Conservation (phyloP, 2,113 vertebrate species). For the Malurus elegans region DNA sequence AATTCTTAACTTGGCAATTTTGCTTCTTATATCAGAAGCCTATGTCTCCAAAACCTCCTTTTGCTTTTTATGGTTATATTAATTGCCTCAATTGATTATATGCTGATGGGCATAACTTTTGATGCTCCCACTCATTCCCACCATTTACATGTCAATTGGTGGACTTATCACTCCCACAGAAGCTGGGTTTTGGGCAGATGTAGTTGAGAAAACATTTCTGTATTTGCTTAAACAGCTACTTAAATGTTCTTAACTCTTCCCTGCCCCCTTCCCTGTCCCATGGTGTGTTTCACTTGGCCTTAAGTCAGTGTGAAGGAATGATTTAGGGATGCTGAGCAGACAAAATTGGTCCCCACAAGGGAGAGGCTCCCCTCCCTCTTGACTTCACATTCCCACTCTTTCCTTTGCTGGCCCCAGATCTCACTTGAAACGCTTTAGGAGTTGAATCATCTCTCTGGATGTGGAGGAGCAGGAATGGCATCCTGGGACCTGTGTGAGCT, state of each 20-base stretch:
- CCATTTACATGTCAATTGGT: not conserved
- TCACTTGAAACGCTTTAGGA: not conserved
- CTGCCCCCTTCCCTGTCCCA: not conserved
- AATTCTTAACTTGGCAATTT: not conserved
- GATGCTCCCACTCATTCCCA: not conserved
- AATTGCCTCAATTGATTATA: not conserved
- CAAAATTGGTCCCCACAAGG: not conserved
- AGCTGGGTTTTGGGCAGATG: not conserved
- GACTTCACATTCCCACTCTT: not conserved
- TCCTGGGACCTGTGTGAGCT: not conserved
- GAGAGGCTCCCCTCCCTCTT: conserved; percentile 9
- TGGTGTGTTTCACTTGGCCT: not conserved
- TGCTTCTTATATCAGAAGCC: not conserved
- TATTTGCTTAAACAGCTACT: not conserved
- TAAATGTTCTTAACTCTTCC: not conserved
- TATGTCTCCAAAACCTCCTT: not conserved
- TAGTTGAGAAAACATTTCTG: not conserved
- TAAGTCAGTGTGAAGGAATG: not conserved
- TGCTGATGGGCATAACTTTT: not conserved
- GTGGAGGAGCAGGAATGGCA: not conserved
- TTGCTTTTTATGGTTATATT: not conserved
- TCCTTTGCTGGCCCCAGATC: not conserved
- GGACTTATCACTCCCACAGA: not conserved
- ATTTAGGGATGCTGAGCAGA: not conserved
- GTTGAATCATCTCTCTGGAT: conserved; percentile 11